Percentiles rank a stretch among this genome's conserved stretches.
These are phyloP conservation scores for Laodelphax striatellus DNA, from an alignment of 1,140 invertebrate genomes.

Conservation along the genomic window DNA sequence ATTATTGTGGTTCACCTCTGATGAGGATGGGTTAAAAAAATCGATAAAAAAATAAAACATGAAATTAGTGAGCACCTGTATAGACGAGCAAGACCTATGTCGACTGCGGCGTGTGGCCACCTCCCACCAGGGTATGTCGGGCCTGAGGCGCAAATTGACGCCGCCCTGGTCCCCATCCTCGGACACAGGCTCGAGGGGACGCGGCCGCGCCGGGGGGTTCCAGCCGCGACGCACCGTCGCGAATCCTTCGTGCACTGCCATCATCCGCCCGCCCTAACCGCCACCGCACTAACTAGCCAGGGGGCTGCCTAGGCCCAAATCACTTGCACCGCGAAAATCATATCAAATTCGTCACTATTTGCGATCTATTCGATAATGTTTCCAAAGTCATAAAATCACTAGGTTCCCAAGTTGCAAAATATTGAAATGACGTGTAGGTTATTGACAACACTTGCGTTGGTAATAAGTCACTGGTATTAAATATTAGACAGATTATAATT, in stretches of 20 bases:
- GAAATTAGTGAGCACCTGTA: constrained; percentile 36
- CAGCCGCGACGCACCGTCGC: constrained; percentile 53
- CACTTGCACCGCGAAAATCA: constrained; percentile 1
- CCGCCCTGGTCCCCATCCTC: constrained; percentile 33
- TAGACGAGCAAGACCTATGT: constrained; percentile 55
- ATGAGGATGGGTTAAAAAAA: too few species aligned
- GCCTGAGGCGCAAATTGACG: constrained; percentile 38
- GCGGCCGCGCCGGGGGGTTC: constrained; percentile 14
- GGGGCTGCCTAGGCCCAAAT: background rate
- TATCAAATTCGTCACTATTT: background rate
- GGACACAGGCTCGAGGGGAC: constrained; percentile 32
- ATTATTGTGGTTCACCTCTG: too few species aligned
- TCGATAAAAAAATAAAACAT: too few species aligned
- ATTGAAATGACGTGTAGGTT: too few species aligned
- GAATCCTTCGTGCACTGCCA: constrained; percentile 65
- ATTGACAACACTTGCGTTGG: too few species aligned
- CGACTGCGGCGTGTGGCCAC: constrained; percentile 60
- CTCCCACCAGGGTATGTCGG: constrained; percentile 73
- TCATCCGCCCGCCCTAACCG: constrained; percentile 28
- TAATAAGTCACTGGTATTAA: too few species aligned
- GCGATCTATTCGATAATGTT: background rate
- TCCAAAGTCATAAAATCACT: too few species aligned
- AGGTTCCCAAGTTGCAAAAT: too few species aligned
- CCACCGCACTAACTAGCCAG: background rate
- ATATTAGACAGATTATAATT: too few species aligned